Evolutionary conservation across 2,888 invertebrate species (phyloP).

Genomic region (Aleiodes leptofemur): DNA sequence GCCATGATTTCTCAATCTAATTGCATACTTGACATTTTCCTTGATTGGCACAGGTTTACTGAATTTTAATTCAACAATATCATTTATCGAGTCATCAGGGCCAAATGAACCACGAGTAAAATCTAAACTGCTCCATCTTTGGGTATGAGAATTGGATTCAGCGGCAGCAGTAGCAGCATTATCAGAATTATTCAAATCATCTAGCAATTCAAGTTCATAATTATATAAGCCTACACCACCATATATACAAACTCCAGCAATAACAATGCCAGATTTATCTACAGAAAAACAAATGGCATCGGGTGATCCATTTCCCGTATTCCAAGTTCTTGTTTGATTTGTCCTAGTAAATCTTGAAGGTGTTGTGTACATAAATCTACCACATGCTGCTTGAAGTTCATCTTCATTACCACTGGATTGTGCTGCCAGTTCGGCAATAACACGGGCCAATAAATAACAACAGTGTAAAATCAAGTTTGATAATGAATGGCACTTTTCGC

Average conservation of each 20-base stretch:
- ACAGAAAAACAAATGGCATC: slow-evolving; percentile 97
- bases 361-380: slow-evolving; percentile 89
- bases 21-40: slow-evolving; percentile 92
- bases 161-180: slow-evolving; percentile 65
- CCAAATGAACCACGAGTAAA: slow-evolving; percentile 89
- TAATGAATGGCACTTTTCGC: slow-evolving; percentile 77
- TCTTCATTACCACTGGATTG: slow-evolving; percentile 87
- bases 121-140: slow-evolving; percentile 93
- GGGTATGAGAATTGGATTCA: slow-evolving; percentile 78
- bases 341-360: slow-evolving; percentile 93
- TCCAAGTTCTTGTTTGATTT: slow-evolving; percentile 95
- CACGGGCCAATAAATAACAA: slow-evolving; percentile 87
- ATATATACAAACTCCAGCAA: slow-evolving; percentile 93
- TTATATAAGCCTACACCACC: slow-evolving; percentile 93
- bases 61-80: slow-evolving; percentile 93
- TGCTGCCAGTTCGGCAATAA: slow-evolving; percentile 91
- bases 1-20: slow-evolving; percentile 92
- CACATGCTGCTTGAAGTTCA: slow-evolving; percentile 84
- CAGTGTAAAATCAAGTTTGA: slow-evolving; percentile 82
- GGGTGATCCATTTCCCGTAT: slow-evolving; percentile 96
- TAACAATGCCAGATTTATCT: slow-evolving; percentile 90
- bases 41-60: slow-evolving; percentile 91
- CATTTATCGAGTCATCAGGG: slow-evolving; percentile 90
- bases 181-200: slow-evolving; percentile 79
- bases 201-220: slow-evolving; percentile 92